phyloP scores from a whole-genome alignment of 2,113 vertebrate species.

The Eudyptes chrysolophus region DNA sequence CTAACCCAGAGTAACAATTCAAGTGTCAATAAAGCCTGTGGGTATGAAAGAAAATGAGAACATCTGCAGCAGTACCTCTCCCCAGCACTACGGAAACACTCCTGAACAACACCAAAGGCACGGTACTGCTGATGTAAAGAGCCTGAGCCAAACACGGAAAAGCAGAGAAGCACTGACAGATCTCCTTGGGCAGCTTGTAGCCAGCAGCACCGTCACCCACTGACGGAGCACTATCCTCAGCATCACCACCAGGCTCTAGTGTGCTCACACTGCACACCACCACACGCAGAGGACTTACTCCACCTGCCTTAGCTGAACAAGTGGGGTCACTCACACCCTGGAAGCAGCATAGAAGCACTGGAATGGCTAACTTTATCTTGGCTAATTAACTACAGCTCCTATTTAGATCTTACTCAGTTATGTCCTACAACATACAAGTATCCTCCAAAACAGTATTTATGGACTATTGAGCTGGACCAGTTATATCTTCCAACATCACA shows the following conservation, averaged over 20 bases:
- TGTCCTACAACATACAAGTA: fast-evolving
- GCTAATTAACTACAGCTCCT: neutral
- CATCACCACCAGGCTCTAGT: neutral
- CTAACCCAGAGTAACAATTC: neutral
- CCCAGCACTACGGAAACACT: neutral
- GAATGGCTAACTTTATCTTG: neutral
- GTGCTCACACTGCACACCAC: fast-evolving
- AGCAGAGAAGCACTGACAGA: neutral
- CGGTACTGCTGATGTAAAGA: fast-evolving
- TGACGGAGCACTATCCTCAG: fast-evolving
- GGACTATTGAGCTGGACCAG: fast-evolving
- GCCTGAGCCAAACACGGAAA: neutral
- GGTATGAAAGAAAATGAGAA: constrained; percentile 24
- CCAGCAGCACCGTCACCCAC: neutral
- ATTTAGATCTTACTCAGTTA: fast-evolving
- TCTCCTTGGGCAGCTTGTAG: neutral
- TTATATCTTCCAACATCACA: fast-evolving
- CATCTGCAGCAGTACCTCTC: neutral
- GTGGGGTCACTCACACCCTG: neutral
- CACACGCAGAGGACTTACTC: no score
- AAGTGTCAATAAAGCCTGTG: neutral
- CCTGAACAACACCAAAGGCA: neutral
- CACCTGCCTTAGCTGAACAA: no score
- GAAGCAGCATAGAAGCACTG: neutral
- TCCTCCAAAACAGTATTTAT: fast-evolving